These are phyloP conservation scores for Metopia argyrocephala DNA, from an alignment of 2,888 invertebrate genomes.

Conservation along the genomic window DNA sequence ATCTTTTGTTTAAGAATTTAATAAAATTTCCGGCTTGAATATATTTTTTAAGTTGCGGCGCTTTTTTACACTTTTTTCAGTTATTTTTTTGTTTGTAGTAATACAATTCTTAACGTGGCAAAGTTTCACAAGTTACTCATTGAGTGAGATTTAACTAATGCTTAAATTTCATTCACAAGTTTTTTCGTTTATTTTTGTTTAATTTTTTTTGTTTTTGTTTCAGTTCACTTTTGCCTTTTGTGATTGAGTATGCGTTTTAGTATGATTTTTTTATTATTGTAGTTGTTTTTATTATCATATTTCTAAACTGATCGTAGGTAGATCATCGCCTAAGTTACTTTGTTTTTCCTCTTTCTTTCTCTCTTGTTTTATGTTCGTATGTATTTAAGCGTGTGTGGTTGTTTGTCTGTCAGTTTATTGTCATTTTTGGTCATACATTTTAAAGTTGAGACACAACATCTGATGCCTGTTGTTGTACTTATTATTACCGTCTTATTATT, in stretches of 20 bases:
- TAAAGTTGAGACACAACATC: conserved; percentile 36
- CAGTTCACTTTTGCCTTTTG: conserved; percentile 43
- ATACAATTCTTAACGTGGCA: conserved; percentile 62
- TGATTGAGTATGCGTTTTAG: conserved; percentile 55
- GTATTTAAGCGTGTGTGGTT: conserved; percentile 53
- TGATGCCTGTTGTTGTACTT: conserved; percentile 34
- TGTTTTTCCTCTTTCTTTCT: conserved; percentile 30
- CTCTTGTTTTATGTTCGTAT: conserved; percentile 35
- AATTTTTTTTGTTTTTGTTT: conserved; percentile 45
- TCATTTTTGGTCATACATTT: conserved; percentile 59
- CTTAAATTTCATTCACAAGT: conserved; percentile 59
- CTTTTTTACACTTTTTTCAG: conserved; percentile 24
- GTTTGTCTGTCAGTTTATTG: conserved; percentile 39
- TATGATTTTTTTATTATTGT: conserved; percentile 28
- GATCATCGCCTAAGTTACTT: conserved; percentile 66
- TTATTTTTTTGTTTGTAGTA: neutral
- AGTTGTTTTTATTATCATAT: conserved; percentile 29
- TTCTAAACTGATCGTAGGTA: conserved; percentile 66
- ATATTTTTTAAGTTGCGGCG: conserved; percentile 30
- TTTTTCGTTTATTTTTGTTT: conserved; percentile 50
- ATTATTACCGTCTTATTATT: conserved; percentile 20
- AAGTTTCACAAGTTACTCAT: conserved; percentile 67
- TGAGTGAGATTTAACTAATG: conserved; percentile 57
- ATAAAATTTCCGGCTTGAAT: conserved; percentile 28
- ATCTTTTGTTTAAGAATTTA: conserved; percentile 9